Conservation (phyloP, 2,888 invertebrate genomes). For the Branchipolynoe longqiensis region DNA sequence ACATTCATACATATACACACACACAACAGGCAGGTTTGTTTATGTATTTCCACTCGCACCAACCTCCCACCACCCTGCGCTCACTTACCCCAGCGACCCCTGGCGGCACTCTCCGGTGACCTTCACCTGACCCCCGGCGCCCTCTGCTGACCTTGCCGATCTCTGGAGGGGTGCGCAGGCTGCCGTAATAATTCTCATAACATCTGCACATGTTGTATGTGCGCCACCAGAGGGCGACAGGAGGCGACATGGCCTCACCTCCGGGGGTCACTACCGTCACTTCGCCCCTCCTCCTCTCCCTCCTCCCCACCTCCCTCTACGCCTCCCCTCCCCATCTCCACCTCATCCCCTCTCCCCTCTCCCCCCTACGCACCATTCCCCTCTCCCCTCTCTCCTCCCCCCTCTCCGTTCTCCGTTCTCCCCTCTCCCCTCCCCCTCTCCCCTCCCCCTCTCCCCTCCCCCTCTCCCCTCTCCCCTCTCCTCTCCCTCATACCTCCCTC, state of each 20-base stretch:
- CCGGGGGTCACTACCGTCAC: background rate
- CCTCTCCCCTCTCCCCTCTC: too few relatives aligned
- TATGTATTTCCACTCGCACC: background rate
- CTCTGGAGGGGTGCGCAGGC: background rate
- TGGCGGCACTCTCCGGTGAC: background rate
- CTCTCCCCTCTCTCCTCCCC: too few relatives aligned
- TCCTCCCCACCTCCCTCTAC: too few relatives aligned
- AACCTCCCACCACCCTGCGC: background rate
- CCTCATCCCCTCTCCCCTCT: too few relatives aligned
- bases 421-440: too few relatives aligned
- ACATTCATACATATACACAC: background rate
- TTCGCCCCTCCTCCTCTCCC: background rate
- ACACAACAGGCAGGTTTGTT: background rate
- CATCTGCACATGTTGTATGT: too few relatives aligned
- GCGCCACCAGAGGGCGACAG: background rate
- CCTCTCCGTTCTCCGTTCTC: too few relatives aligned
- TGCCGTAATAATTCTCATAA: constrained; percentile 4
- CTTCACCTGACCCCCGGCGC: too few relatives aligned
- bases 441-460: too few relatives aligned
- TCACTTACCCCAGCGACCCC: constrained; percentile 13
- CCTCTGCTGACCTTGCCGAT: constrained; percentile 3
- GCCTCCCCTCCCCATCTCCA: too few relatives aligned
- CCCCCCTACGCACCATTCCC: too few relatives aligned
- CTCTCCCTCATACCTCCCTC: too few relatives aligned
- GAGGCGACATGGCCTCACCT: background rate